Percentiles rank a stretch among this genome's conserved stretches.
phyloP scores from a whole-genome alignment of 2,797 vertebrate species.

The Gymnocypris eckloni region DNA sequence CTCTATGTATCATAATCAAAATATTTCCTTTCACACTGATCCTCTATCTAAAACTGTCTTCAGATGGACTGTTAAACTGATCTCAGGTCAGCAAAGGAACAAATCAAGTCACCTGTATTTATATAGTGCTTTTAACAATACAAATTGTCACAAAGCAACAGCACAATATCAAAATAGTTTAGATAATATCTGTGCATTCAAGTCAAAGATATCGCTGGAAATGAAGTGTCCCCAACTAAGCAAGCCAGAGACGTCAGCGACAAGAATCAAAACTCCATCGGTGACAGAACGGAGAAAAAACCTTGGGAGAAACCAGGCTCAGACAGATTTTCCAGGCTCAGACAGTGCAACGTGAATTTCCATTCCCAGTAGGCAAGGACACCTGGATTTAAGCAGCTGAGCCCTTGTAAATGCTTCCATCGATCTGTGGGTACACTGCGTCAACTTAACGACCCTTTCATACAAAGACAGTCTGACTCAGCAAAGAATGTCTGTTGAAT shows the following conservation, averaged over 20 bases:
- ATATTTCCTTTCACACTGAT: background rate
- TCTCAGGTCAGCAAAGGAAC: constrained; percentile 15
- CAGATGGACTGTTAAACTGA: background rate
- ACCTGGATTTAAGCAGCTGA: constrained; percentile 27
- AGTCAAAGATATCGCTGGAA: no score
- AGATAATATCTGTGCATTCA: no score
- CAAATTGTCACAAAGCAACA: no score
- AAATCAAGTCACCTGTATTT: background rate
- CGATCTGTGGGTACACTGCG: constrained; percentile 28
- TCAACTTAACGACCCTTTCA: constrained; percentile 32
- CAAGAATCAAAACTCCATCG: no score
- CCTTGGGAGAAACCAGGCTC: no score
- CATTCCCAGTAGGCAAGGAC: background rate
- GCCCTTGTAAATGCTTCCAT: constrained; percentile 38
- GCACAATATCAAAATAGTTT: no score
- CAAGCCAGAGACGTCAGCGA: no score
- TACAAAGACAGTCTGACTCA: constrained; percentile 45
- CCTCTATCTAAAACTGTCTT: background rate
- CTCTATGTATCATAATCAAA: background rate
- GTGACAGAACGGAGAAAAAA: no score
- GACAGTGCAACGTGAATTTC: background rate
- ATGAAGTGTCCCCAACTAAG: no score
- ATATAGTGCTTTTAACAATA: no score
- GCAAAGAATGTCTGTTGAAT: constrained; percentile 30
- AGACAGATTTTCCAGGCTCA: no score